phyloP scores from a whole-genome alignment of 1,140 invertebrate genomes.

The Listronotus bonariensis region DNA sequence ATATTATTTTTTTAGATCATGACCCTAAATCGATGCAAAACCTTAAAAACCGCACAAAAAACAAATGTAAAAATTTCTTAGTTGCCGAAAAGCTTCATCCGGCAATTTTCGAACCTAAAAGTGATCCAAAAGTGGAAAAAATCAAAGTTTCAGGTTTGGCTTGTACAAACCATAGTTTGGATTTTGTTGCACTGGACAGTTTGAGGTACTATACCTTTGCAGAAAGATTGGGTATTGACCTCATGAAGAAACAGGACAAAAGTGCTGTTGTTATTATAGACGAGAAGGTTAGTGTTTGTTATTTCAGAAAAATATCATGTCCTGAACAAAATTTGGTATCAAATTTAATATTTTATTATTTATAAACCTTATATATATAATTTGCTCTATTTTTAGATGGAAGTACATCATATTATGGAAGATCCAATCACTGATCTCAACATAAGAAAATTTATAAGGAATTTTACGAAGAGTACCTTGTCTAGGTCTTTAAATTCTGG shows the following conservation, averaged over 20 bases:
- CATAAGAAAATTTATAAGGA: conserved; percentile 67
- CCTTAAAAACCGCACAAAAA: conserved; percentile 52
- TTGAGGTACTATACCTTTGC: conserved; percentile 72
- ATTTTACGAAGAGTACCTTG: conserved; percentile 65
- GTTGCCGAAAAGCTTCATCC: conserved; percentile 55
- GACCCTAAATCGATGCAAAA: conserved; percentile 62
- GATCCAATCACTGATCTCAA: conserved; percentile 62
- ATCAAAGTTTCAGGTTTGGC: conserved; percentile 52
- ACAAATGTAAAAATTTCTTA: conserved; percentile 57
- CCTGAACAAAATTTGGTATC: too few relatives aligned
- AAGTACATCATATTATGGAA: conserved; percentile 69
- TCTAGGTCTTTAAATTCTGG: conserved; percentile 55
- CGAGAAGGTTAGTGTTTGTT: conserved; percentile 63
- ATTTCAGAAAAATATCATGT: too few relatives aligned
- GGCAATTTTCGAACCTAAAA: conserved; percentile 39
- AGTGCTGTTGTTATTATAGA: conserved; percentile 75
- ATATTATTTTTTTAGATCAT: conserved; percentile 10
- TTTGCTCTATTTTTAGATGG: conserved; percentile 60
- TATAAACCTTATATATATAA: too few relatives aligned
- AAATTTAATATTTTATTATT: too few relatives aligned
- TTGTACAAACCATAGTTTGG: conserved; percentile 66
- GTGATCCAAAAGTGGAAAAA: not conserved
- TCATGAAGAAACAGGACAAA: conserved; percentile 64
- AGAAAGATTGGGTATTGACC: conserved; percentile 71
- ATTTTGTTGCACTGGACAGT: conserved; percentile 74